Evolutionary conservation across 2,113 vertebrate genomes (phyloP).

Genomic region (Bos taurus): DNA sequence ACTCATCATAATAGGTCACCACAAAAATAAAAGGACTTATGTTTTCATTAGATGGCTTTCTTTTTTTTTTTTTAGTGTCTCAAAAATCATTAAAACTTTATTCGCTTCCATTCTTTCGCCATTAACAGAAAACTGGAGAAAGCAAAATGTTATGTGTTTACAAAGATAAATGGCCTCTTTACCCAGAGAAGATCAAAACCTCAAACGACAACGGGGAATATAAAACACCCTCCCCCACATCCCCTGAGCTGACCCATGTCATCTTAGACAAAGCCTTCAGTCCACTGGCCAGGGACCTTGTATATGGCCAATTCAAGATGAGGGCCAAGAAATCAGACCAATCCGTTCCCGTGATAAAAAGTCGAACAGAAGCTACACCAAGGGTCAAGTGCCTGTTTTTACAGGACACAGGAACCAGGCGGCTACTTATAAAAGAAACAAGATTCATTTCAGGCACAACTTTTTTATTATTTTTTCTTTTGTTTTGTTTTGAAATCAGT

Average conservation of each 20-base stretch:
- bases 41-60: not conserved
- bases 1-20: accelerated
- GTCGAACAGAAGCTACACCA: constrained; percentile 56
- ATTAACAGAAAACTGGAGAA: constrained; percentile 88
- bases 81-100: constrained; percentile 91
- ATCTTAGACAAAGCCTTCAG: constrained; percentile 79
- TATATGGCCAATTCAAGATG: constrained; percentile 50
- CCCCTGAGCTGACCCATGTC: constrained; percentile 78
- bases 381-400: constrained; percentile 48
- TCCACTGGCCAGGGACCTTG: constrained; percentile 70
- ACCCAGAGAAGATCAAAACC: constrained; percentile 84
- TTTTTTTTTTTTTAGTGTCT: constrained; percentile 57
- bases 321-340: constrained; percentile 55
- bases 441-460: constrained; percentile 86
- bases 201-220: constrained; percentile 81
- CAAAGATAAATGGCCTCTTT: constrained; percentile 85
- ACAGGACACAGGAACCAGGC: constrained; percentile 63
- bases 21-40: not conserved
- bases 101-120: constrained; percentile 89
- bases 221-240: constrained; percentile 81
- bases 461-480: constrained; percentile 78
- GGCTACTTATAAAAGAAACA: constrained; percentile 69
- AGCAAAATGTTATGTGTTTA: constrained; percentile 85
- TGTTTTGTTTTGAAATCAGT: constrained; percentile 83
- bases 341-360: constrained; percentile 58